These are phyloP conservation scores for Neodiprion virginianus DNA, from an alignment of 1,140 invertebrate species.

Conservation along the genomic window DNA sequence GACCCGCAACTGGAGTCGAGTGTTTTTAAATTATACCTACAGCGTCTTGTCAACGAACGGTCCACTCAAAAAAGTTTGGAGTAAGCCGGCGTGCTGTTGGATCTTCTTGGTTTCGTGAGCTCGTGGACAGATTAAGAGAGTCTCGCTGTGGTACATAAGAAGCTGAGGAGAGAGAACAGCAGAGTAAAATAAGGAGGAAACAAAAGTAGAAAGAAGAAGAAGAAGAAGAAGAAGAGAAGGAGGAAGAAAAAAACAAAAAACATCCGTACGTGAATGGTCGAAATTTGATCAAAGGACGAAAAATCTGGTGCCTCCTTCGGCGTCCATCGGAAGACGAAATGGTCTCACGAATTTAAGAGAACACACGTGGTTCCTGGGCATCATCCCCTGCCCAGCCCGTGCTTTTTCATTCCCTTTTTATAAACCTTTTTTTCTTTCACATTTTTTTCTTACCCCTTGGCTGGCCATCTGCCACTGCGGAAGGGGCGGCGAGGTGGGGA, in stretches of 20 bases:
- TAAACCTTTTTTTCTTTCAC: constrained; percentile 43
- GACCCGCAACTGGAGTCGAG: background rate
- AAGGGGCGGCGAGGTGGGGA: constrained; percentile 52
- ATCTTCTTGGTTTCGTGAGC: background rate
- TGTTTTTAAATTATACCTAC: background rate
- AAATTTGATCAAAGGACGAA: constrained; percentile 49
- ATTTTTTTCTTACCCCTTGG: constrained; percentile 61
- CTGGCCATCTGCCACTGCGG: constrained; percentile 59
- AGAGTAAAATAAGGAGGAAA: background rate
- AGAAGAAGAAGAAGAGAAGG: background rate
- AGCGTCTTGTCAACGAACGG: background rate
- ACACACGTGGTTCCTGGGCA: constrained; percentile 53
- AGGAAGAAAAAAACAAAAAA: constrained; percentile 10
- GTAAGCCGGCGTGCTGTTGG: background rate
- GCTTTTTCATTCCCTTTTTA: constrained; percentile 59
- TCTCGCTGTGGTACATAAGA: background rate
- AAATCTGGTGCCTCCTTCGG: background rate
- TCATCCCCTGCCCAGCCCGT: constrained; percentile 35
- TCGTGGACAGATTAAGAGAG: constrained; percentile 4
- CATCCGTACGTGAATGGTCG: constrained; percentile 45
- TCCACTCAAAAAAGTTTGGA: constrained; percentile 2
- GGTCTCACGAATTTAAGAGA: constrained; percentile 41
- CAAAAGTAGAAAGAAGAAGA: constrained; percentile 12
- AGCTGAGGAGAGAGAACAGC: no score
- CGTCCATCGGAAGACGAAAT: constrained; percentile 26